phyloP scores from a whole-genome alignment of 1,140 invertebrate genomes.

The Eueides isabella region DNA sequence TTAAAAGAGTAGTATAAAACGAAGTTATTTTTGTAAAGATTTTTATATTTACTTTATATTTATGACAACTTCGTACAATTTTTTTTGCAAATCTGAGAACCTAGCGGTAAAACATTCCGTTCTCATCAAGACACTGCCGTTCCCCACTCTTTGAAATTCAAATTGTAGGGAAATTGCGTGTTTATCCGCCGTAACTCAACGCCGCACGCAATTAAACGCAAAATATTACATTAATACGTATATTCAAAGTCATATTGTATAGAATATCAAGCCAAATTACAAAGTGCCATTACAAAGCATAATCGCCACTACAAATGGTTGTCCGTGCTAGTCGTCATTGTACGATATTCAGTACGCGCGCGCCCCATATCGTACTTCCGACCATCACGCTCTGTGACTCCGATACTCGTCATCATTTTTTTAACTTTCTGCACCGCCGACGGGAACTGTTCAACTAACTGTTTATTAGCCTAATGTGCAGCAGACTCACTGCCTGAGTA shows the following conservation, averaged over 20 bases:
- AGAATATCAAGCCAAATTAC: background rate
- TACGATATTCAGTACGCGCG: conserved; percentile 20
- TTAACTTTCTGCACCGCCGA: conserved; percentile 15
- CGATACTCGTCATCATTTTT: conserved; percentile 3
- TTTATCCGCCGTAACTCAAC: no score
- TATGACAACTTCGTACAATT: no score
- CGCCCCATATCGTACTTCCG: conserved; percentile 24
- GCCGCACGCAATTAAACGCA: background rate
- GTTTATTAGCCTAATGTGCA: background rate
- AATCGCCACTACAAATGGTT: conserved; percentile 29
- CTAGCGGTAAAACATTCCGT: no score
- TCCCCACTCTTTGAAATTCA: no score
- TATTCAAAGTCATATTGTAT: background rate
- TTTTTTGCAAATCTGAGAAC: no score
- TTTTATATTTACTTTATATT: no score
- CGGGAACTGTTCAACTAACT: conserved; percentile 22
- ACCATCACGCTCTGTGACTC: conserved; percentile 23
- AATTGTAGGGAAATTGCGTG: no score
- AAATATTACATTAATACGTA: background rate
- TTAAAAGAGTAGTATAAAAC: no score
- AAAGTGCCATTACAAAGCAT: background rate
- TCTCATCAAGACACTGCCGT: no score
- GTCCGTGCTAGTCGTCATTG: conserved; percentile 13
- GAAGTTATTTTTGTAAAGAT: no score
- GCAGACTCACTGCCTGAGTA: background rate